Evolutionary conservation across 2,113 vertebrate species (phyloP).

Genomic region (Arizona elegans): DNA sequence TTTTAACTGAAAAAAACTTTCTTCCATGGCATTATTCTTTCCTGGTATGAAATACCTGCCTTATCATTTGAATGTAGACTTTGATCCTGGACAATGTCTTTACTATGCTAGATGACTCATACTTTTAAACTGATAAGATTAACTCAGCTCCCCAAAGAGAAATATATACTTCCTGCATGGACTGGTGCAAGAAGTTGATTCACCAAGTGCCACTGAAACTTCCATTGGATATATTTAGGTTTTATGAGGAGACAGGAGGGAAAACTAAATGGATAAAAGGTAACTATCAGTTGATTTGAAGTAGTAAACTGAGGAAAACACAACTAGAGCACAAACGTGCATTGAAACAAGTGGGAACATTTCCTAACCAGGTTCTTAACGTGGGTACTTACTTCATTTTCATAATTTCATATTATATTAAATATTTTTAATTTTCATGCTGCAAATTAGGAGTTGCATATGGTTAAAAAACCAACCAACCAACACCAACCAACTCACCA

Average conservation of each 20-base stretch:
- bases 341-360: neutral
- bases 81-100: conserved; percentile 39
- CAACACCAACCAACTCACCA: neutral
- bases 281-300: neutral
- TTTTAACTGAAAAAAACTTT: neutral
- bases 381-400: neutral
- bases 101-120: conserved; percentile 17
- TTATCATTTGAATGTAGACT: conserved; percentile 40
- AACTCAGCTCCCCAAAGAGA: neutral
- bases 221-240: neutral
- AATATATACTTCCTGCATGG: neutral
- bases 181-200: neutral
- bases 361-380: neutral
- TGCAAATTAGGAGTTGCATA: neutral
- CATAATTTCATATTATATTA: neutral
- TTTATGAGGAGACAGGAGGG: neutral
- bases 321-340: neutral
- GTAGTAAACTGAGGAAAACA: neutral
- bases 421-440: neutral
- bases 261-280: neutral
- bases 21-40: neutral
- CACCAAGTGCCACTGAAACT: neutral
- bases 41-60: neutral
- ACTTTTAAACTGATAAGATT: neutral
- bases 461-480: neutral